Evolutionary conservation across 2,888 invertebrate genomes (phyloP).

Genomic region (Spilosoma lubricipeda): DNA sequence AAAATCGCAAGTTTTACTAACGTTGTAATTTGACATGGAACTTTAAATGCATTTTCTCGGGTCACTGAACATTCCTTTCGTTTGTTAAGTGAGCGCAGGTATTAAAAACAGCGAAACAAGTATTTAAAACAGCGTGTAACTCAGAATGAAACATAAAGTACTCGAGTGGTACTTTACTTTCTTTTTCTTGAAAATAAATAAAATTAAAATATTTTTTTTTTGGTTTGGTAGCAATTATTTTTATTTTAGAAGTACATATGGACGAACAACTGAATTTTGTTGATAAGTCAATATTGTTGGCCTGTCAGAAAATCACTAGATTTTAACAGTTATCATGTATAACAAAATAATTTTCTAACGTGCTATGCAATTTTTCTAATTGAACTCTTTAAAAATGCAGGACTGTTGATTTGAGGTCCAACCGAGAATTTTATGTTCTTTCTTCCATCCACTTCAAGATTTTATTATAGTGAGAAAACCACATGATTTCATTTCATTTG

Average conservation of each 20-base stretch:
- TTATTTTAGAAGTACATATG: neutral
- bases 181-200: conserved; percentile 5
- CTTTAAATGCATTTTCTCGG: conserved; percentile 32
- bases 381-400: neutral
- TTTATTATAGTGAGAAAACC: neutral
- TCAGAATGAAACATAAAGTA: neutral
- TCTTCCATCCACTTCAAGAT: neutral
- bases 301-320: rapidly evolving
- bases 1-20: conserved; percentile 31
- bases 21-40: conserved; percentile 35
- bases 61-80: conserved; percentile 5
- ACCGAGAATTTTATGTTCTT: neutral
- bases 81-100: neutral
- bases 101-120: conserved; percentile 13
- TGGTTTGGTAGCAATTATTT: neutral
- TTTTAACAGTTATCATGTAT: neutral
- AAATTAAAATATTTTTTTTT: neutral
- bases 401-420: neutral
- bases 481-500: conserved; percentile 3
- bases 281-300: neutral
- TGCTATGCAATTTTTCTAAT: neutral
- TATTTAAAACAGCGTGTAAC: conserved; percentile 10
- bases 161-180: conserved; percentile 1
- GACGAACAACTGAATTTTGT: neutral
- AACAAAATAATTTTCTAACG: neutral